Base-by-base conservation (phyloP, 2,113 vertebrate genomes). In the Crotalus helleri region DNA sequence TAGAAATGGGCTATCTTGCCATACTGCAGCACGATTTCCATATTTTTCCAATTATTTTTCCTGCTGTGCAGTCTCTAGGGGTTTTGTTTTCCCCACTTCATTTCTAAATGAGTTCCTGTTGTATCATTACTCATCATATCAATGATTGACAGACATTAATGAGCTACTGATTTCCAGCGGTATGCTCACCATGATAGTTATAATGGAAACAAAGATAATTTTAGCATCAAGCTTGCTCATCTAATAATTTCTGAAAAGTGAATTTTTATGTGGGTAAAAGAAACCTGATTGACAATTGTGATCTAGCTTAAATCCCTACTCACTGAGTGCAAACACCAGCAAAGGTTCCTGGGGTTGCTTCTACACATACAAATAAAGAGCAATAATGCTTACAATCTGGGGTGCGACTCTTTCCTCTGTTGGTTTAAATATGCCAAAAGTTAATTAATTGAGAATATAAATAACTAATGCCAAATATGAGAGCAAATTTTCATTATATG, bases 121-220 rank as follows among this genome's bases (percentile, higher is more conserved):
- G 54, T 93, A 39, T 85, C 90, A 81, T 93, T 44, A 54, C 90
- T 96, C 96, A 93, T 64, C 81, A 59, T 33, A 90, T 86, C 94
- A 92, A 81, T 88, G 94, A 93, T 33, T 53, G 89, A 17, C 23
- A 91, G 90, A 93, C n/a, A 0, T 64, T 90, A 94, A 93, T 85
- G 85, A 94, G 85, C 49, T 29, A 90, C 90, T 94, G 81, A 93
- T 57, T 94, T 94, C 91, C 89, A 94, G 90, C 19, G 90, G 29
- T 81, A 90, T 93, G 93, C 91, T 89, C 88, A 19, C 5, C 0
- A 46, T 57, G 69, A 89, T 26, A 64, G n/a, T 95, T 93, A 74
- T 58, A 93, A 55, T 58, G 90, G 64, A 94, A 95, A 91, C 24
- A 93, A 92, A 92, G 92, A 91, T 93, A 15, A 90, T 93, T 95